Percentiles rank a stretch among this genome's conserved stretches.
These are phyloP conservation scores for Gadus macrocephalus DNA, from an alignment of 2,113 vertebrate genomes.

Conservation along the genomic window DNA sequence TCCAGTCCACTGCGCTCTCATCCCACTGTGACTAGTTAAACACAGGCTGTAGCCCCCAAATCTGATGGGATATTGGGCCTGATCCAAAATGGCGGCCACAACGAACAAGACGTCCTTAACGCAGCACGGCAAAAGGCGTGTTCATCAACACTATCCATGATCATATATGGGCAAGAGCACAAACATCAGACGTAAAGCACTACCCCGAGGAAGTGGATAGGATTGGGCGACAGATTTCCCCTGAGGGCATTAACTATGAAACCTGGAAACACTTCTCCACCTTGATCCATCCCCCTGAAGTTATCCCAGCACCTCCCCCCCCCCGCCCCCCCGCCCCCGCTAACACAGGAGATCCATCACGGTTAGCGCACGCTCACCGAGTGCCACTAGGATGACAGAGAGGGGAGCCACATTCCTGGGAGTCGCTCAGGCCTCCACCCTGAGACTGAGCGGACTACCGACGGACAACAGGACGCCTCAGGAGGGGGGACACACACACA, in stretches of 20 bases:
- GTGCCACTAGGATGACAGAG: slow-evolving; percentile 51
- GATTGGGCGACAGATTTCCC: neutral
- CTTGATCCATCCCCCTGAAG: neutral
- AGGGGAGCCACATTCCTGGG: slow-evolving; percentile 30
- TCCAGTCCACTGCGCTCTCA: too few relatives aligned
- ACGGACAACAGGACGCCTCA: too few relatives aligned
- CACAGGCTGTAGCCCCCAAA: too few relatives aligned
- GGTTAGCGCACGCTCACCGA: slow-evolving; percentile 48
- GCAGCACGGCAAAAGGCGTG: too few relatives aligned
- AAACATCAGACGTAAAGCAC: too few relatives aligned
- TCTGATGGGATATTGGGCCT: too few relatives aligned
- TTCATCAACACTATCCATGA: too few relatives aligned
- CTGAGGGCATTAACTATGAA: slow-evolving; percentile 8
- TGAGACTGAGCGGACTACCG: neutral
- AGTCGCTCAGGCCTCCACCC: slow-evolving; percentile 17
- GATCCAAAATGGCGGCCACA: too few relatives aligned
- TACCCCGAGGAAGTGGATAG: too few relatives aligned
- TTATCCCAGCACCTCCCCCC: slow-evolving; percentile 9
- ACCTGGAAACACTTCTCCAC: slow-evolving; percentile 15
- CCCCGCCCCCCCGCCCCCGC: slow-evolving; percentile 22
- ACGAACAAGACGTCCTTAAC: too few relatives aligned
- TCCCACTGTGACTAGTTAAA: too few relatives aligned
- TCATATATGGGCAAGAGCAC: too few relatives aligned
- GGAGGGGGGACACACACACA: neutral
- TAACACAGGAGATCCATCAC: slow-evolving; percentile 55